A percentile compares a stretch with the other conserved stretches of the same genome.
Conservation (phyloP, 2,888 invertebrate genomes). For the Phalangium opilio region DNA sequence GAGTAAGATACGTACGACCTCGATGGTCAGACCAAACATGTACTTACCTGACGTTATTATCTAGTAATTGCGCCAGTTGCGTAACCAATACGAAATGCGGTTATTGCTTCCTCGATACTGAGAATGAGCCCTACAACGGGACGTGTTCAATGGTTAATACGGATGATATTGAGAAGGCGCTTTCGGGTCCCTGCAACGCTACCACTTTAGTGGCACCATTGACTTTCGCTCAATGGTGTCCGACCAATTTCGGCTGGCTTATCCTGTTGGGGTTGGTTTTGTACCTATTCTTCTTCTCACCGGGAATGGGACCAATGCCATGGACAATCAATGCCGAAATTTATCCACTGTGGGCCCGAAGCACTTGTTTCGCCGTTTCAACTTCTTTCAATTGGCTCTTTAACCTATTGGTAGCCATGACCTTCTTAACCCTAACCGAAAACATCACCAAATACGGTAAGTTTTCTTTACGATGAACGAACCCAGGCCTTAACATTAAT, state of each 20-base stretch:
- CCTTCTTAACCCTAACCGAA: conserved; percentile 36
- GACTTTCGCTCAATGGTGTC: conserved; percentile 35
- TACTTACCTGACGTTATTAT: background rate
- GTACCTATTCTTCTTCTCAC: conserved; percentile 37
- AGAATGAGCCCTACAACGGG: conserved; percentile 23
- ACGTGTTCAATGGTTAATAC: conserved; percentile 26
- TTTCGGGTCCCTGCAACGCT: conserved; percentile 27
- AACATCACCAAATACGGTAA: conserved; percentile 34
- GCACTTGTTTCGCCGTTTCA: conserved; percentile 35
- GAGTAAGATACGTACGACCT: conserved; percentile 3
- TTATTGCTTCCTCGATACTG: conserved; percentile 14
- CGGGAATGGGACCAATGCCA: conserved; percentile 39
- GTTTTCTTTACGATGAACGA: too few species aligned
- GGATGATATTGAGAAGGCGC: conserved; percentile 25
- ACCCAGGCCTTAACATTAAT: too few species aligned
- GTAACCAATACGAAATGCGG: conserved; percentile 8
- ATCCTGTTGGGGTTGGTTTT: conserved; percentile 32
- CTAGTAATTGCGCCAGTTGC: conserved; percentile 11
- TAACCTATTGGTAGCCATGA: conserved; percentile 38
- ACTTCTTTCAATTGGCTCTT: conserved; percentile 38
- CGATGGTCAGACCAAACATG: background rate
- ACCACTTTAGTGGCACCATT: conserved; percentile 12
- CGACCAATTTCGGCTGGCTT: conserved; percentile 32
- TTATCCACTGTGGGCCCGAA: conserved; percentile 39
- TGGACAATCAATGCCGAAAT: conserved; percentile 42